phyloP scores from a whole-genome alignment of 2,113 vertebrate species.

The Phylloscopus whistleri region DNA sequence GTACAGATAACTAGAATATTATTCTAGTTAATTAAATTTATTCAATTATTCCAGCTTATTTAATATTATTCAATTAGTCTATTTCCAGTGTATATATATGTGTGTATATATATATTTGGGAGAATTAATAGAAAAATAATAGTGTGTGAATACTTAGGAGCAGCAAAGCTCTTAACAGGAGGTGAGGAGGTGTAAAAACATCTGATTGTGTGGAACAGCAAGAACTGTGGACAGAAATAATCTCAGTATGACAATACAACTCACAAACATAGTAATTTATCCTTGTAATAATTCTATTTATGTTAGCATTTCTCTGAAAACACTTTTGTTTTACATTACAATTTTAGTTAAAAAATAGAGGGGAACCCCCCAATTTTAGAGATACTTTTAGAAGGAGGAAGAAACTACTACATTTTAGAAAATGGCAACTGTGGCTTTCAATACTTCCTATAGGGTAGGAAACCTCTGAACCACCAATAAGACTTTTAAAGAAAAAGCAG shows the following conservation, averaged over 20 bases:
- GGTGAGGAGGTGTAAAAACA: conserved; percentile 1
- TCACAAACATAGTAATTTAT: background rate
- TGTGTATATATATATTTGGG: background rate
- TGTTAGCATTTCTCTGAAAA: background rate
- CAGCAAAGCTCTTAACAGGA: background rate
- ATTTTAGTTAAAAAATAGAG: background rate
- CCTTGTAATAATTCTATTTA: background rate
- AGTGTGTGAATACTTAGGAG: background rate
- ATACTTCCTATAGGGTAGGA: background rate
- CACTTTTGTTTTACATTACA: background rate
- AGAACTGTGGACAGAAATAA: background rate
- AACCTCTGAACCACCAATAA: background rate
- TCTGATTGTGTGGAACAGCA: background rate
- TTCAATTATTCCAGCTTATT: background rate
- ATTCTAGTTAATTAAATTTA: background rate
- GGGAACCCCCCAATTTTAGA: background rate
- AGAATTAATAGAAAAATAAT: background rate
- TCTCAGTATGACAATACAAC: background rate
- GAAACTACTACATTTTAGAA: background rate
- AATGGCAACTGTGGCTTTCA: background rate
- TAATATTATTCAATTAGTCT: background rate
- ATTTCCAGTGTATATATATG: background rate
- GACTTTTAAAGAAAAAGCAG: background rate
- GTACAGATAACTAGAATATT: background rate
- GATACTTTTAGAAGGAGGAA: background rate